A percentile compares a stretch with the other conserved stretches of the same genome.
These are phyloP conservation scores for Antrozous pallidus DNA, from an alignment of 2,797 vertebrate genomes.

Conservation along the genomic window DNA sequence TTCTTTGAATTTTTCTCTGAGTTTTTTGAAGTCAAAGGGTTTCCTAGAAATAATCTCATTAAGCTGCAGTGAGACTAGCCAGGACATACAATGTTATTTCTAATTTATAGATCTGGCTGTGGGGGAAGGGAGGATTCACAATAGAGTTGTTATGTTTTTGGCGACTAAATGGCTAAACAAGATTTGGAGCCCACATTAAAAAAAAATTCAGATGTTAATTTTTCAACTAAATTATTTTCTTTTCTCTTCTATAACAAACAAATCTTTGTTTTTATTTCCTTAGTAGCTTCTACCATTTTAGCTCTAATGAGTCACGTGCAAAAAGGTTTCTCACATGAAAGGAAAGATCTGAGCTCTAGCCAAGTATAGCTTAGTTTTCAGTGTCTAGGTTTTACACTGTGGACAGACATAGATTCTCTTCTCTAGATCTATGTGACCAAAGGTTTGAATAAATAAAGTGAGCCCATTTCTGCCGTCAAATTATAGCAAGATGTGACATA, in stretches of 20 bases:
- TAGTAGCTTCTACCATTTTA: background rate
- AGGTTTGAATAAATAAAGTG: background rate
- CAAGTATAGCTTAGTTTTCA: background rate
- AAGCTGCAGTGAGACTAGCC: constrained; percentile 52
- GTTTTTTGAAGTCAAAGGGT: constrained; percentile 48
- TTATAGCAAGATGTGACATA: background rate
- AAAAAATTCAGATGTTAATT: background rate
- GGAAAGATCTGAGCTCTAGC: background rate
- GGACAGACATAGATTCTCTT: background rate
- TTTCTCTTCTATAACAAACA: constrained; percentile 7
- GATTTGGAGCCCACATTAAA: background rate
- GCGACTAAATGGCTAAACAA: background rate
- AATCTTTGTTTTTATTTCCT: background rate
- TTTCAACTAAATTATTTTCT: constrained; percentile 12
- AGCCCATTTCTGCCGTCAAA: background rate
- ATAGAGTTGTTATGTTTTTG: background rate
- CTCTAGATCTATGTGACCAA: background rate
- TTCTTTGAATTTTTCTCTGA: constrained; percentile 58
- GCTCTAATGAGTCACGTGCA: background rate
- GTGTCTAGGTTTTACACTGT: background rate
- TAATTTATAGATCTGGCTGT: constrained; percentile 54
- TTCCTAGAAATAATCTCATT: constrained; percentile 68
- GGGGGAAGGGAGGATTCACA: constrained; percentile 6
- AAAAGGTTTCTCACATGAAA: background rate
- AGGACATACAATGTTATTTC: constrained; percentile 69